These are phyloP conservation scores for Halesus radiatus DNA, from an alignment of 1,140 invertebrate genomes.

Conservation along the genomic window DNA sequence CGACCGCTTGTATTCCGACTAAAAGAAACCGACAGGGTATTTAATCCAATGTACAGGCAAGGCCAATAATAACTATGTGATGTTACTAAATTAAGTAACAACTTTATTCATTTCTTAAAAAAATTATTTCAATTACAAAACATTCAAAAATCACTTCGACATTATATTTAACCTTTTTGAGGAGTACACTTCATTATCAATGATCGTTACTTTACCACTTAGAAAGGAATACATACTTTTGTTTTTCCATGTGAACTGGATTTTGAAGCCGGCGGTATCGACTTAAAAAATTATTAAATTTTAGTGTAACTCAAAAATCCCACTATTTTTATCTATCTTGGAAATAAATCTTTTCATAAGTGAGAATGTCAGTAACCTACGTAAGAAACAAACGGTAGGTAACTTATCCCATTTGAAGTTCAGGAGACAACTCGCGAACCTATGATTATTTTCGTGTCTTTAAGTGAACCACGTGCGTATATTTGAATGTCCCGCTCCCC, in stretches of 20 bases:
- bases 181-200: neutral
- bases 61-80: constrained; percentile 56
- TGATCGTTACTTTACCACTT: no score
- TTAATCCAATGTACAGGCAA: constrained; percentile 57
- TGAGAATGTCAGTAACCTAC: constrained; percentile 27
- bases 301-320: no score
- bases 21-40: constrained; percentile 58
- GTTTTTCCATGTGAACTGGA: no score
- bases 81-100: constrained; percentile 43
- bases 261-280: no score
- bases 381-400: constrained; percentile 50
- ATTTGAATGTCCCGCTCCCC: constrained; percentile 25
- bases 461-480: constrained; percentile 28
- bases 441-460: constrained; percentile 40
- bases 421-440: constrained; percentile 36
- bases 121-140: constrained; percentile 11
- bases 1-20: constrained; percentile 29
- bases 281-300: no score
- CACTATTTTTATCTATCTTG: no score
- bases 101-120: constrained; percentile 37
- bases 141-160: neutral
- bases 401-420: constrained; percentile 24
- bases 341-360: no score
- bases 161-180: neutral
- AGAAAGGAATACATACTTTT: no score